These are phyloP conservation scores for Onthophagus taurus DNA, from an alignment of 1,140 invertebrate species.

Conservation along the genomic window DNA sequence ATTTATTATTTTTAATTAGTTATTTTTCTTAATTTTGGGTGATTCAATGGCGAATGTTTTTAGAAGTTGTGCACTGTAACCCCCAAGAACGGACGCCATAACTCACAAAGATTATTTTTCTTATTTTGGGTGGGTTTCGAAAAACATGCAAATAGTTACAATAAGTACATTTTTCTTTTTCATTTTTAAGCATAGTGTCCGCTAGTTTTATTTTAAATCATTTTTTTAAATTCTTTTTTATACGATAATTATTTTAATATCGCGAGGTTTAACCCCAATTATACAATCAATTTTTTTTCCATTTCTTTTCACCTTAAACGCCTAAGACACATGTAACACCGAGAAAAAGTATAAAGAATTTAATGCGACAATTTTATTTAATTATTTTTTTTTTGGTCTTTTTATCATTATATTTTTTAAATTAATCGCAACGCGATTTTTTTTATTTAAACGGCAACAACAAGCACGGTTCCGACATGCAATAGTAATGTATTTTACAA, in stretches of 20 bases:
- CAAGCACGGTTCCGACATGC: conserved; percentile 26
- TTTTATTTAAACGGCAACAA: conserved; percentile 22
- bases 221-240: conserved; percentile 15
- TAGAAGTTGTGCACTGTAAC: conserved; percentile 20
- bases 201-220: conserved; percentile 13
- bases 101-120: conserved; percentile 5
- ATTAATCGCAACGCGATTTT: conserved; percentile 26
- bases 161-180: too few species aligned
- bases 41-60: conserved; percentile 12
- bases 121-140: conserved; percentile 9
- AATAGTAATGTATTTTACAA: conserved; percentile 12
- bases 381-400: conserved; percentile 22
- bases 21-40: conserved; percentile 10
- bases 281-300: conserved; percentile 18
- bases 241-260: conserved; percentile 11
- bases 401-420: conserved; percentile 26
- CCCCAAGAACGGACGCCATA: conserved; percentile 15
- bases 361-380: too few species aligned
- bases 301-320: conserved; percentile 18
- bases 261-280: conserved; percentile 16
- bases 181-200: conserved; percentile 18
- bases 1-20: conserved; percentile 7
- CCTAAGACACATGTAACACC: conserved; percentile 35
- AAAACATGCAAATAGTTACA: conserved; percentile 16
- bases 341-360: conserved; percentile 36